A percentile compares a stretch with the other conserved stretches of the same genome.
Evolutionary conservation across 2,888 invertebrate genomes (phyloP).

Genomic region (Adelphocoris suturalis): DNA sequence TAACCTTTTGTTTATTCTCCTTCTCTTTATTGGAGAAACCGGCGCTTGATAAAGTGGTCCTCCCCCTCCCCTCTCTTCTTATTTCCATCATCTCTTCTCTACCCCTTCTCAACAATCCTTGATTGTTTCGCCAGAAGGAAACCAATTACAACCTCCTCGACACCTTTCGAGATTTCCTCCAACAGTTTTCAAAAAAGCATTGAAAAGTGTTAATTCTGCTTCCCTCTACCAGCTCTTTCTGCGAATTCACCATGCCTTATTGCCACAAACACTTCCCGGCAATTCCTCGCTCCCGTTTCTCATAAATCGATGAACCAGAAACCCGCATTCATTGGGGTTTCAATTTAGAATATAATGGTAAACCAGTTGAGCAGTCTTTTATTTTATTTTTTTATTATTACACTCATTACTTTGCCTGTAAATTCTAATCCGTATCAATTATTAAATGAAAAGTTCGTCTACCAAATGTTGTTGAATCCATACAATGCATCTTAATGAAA

Average conservation of each 20-base stretch:
- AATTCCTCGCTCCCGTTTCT: slow-evolving; percentile 13
- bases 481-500: too few species aligned
- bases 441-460: too few species aligned
- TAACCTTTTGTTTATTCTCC: slow-evolving; percentile 70
- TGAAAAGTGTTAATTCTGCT: slow-evolving; percentile 57
- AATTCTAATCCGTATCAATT: too few species aligned
- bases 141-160: slow-evolving; percentile 70
- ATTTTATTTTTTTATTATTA: too few species aligned
- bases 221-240: background rate
- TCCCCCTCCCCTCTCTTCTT: slow-evolving; percentile 30
- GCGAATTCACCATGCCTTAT: background rate
- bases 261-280: background rate
- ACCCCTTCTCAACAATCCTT: background rate
- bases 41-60: slow-evolving; percentile 62
- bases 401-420: too few species aligned
- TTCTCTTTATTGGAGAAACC: slow-evolving; percentile 64
- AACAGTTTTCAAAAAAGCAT: slow-evolving; percentile 55
- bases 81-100: background rate
- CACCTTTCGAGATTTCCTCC: slow-evolving; percentile 65
- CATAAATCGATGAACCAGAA: background rate
- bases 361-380: background rate
- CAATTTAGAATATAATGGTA: background rate
- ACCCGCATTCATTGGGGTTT: background rate
- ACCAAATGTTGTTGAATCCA: too few species aligned
- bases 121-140: slow-evolving; percentile 69